Evolutionary conservation across 1,140 invertebrate genomes (phyloP).

Genomic region (Drosophila obscura): DNA sequence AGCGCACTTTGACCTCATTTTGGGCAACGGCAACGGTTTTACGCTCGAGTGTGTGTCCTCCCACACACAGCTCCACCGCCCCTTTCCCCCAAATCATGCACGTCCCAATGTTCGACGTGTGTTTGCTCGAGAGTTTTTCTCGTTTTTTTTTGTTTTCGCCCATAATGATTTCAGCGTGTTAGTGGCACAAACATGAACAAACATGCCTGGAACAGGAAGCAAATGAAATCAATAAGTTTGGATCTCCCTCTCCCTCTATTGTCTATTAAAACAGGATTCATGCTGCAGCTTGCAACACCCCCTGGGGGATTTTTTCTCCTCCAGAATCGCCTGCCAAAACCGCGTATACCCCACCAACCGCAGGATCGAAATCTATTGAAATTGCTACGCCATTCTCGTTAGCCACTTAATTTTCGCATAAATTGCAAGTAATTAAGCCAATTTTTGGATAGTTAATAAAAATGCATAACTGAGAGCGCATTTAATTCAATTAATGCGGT

Average conservation of each 20-base stretch:
- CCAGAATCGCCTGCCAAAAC: too few species aligned
- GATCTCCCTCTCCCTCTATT: constrained; percentile 12
- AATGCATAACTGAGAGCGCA: constrained; percentile 32
- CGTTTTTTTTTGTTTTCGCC: constrained; percentile 21
- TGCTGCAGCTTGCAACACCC: constrained; percentile 30
- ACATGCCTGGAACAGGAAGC: constrained; percentile 44
- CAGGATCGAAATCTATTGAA: constrained; percentile 10
- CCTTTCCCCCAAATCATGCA: not conserved
- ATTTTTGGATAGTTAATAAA: constrained; percentile 72
- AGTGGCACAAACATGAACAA: constrained; percentile 30
- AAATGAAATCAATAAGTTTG: constrained; percentile 73
- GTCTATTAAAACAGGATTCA: constrained; percentile 53
- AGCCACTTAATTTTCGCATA: constrained; percentile 48
- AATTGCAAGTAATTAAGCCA: constrained; percentile 73
- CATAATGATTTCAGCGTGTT: constrained; percentile 67
- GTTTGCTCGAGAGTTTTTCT: constrained; percentile 43
- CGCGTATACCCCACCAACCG: too few species aligned
- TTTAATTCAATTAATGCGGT: constrained; percentile 61
- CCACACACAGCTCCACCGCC: not conserved
- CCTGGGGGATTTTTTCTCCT: too few species aligned
- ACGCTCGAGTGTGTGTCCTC: constrained; percentile 38
- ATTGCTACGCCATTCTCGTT: constrained; percentile 18
- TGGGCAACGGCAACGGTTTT: constrained; percentile 41
- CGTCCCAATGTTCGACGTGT: constrained; percentile 30
- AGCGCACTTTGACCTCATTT: constrained; percentile 78